Evolutionary conservation across 2,113 vertebrate genomes (phyloP).

Genomic region (Ceratotherium simum): DNA sequence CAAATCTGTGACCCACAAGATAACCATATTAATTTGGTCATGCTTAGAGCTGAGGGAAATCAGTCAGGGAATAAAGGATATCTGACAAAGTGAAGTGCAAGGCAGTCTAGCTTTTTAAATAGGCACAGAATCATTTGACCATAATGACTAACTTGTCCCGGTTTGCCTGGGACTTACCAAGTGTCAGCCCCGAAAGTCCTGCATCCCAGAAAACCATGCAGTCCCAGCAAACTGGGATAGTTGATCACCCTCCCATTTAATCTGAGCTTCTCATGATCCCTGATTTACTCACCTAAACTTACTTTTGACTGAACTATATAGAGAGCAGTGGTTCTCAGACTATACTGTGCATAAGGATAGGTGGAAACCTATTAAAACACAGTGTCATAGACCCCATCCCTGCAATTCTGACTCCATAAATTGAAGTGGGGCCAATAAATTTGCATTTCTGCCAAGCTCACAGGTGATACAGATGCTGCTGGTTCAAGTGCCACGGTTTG

Average conservation of each 20-base stretch:
- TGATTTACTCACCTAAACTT: background rate
- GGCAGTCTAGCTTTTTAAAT: background rate
- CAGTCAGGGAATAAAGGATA: constrained; percentile 37
- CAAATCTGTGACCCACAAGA: constrained; percentile 51
- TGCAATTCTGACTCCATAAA: background rate
- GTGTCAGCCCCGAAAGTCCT: background rate
- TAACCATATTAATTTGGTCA: constrained; percentile 40
- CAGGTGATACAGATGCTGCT: background rate
- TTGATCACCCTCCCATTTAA: background rate
- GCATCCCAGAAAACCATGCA: background rate
- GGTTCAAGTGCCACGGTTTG: background rate
- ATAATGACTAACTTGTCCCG: background rate
- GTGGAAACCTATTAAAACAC: background rate
- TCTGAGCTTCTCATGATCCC: background rate
- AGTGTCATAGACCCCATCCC: too few species aligned
- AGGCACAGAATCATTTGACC: background rate
- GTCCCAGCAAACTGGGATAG: background rate
- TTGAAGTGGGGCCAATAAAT: background rate
- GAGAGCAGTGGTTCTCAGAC: background rate
- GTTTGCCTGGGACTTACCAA: background rate
- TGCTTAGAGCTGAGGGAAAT: background rate
- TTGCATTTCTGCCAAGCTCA: background rate
- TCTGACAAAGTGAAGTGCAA: constrained; percentile 24
- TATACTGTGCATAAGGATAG: background rate
- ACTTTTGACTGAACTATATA: background rate